Conservation (phyloP, 2,888 invertebrate genomes). For the Campoplex nolae region DNA sequence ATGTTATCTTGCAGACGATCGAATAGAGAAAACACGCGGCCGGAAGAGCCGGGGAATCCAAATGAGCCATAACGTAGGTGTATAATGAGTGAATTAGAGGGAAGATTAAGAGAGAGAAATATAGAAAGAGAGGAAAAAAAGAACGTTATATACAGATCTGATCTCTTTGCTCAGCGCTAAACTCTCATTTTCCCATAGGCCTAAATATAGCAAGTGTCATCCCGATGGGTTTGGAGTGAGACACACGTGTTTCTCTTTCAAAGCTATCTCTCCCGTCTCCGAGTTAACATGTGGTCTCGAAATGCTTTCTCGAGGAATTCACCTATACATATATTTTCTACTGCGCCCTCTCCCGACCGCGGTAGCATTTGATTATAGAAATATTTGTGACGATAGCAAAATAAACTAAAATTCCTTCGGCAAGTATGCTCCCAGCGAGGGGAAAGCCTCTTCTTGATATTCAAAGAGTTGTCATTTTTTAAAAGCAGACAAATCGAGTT, state of each 20-base stretch:
- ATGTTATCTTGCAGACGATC: conserved; percentile 1
- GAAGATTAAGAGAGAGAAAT: conserved; percentile 58
- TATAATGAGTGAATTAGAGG: conserved; percentile 50
- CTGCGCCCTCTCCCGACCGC: neutral
- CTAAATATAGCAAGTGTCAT: conserved; percentile 83
- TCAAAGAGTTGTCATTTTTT: neutral
- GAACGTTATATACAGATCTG: conserved; percentile 23
- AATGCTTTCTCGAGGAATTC: conserved; percentile 45
- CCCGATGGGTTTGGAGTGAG: conserved; percentile 73
- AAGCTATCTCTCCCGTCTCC: conserved; percentile 37
- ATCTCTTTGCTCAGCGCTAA: conserved; percentile 62
- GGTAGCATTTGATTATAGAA: neutral
- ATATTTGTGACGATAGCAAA: neutral
- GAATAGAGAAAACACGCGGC: conserved; percentile 62
- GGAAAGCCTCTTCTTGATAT: neutral
- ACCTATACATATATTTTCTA: neutral
- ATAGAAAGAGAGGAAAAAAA: conserved; percentile 45
- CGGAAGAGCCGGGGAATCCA: conserved; percentile 30
- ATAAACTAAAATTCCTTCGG: neutral
- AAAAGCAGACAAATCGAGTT: neutral
- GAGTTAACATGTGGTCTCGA: conserved; percentile 64
- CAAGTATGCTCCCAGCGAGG: neutral
- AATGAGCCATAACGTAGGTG: conserved; percentile 59
- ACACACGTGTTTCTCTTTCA: conserved; percentile 78
- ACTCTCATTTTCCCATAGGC: conserved; percentile 82